Percentiles rank a stretch among this genome's conserved stretches.
Evolutionary conservation across 2,113 vertebrate genomes (phyloP).

Genomic region (Apaloderma vittatum): DNA sequence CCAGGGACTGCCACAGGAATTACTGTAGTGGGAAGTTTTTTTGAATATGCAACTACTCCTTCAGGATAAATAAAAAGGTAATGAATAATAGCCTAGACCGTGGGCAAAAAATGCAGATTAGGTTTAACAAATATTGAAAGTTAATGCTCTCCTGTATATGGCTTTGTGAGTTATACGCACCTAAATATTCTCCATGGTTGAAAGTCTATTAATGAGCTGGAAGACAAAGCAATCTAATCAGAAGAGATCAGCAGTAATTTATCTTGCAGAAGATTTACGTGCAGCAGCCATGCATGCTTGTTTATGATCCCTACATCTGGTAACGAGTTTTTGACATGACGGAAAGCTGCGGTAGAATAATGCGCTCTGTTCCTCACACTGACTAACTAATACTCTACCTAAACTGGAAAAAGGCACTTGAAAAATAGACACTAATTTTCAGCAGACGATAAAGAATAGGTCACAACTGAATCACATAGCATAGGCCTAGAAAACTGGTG

Average conservation of each 20-base stretch:
- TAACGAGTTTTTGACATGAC: conserved; percentile 30
- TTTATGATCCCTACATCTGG: conserved; percentile 61
- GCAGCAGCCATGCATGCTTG: conserved; percentile 55
- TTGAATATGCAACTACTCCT: background rate
- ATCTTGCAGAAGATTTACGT: conserved; percentile 35
- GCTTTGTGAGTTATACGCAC: conserved; percentile 15
- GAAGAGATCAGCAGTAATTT: conserved; percentile 38
- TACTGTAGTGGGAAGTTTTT: background rate
- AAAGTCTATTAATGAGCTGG: conserved; percentile 38
- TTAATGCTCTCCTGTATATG: background rate
- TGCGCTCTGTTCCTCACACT: background rate
- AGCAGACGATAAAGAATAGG: conserved; percentile 25
- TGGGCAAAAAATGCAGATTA: background rate
- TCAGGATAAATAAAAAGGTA: background rate
- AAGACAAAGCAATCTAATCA: conserved; percentile 40
- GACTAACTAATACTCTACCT: conserved; percentile 55
- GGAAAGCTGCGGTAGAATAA: conserved; percentile 42
- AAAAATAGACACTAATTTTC: conserved; percentile 57
- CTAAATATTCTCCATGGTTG: background rate
- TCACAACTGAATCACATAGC: background rate
- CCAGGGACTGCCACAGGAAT: background rate
- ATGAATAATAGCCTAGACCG: background rate
- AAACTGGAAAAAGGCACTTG: conserved; percentile 25
- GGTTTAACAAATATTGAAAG: background rate
- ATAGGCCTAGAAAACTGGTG: background rate